Evolutionary conservation across 2,797 vertebrate genomes (phyloP), one percentile per base, ranked within the genome.

Genomic region (Phalloptychus januarius): DNA sequence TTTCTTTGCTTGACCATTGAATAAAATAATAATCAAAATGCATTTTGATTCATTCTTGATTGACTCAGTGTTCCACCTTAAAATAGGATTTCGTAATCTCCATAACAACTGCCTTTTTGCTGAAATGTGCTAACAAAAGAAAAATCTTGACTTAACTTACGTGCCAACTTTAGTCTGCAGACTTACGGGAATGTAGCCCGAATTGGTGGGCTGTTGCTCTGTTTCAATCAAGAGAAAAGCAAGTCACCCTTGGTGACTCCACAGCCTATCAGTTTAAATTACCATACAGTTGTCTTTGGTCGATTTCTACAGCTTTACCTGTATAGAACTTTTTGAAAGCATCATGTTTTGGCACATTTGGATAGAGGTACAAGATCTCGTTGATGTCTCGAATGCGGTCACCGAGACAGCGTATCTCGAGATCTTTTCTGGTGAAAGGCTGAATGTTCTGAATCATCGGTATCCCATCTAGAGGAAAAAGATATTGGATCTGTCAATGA

Each of bases 391-490:
- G 94, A 90, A 99, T 97, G 45, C 97, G 96, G 89, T 99, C 97
- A 0, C 97, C 98, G 0, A 99, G 96, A 61, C 96, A 96, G 4
- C 96, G 96, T 84, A 98, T 98, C 83, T 97, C 97, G 76, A 99
- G 91, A 83, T 98, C 97, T 94, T 95, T 97, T 83, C 97, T 97
- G 18, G 96, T 97, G 91, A 99, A 99, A 8, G 98, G 98, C 84
- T 98, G 97, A 82, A 99, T 98, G 85, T 99, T 99, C 91, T 97
- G 97, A 80, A 99, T 96, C 88, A 96, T 97, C 87, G 96, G 93
- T 76, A 95, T 94, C 11, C 97, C 97, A 93, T 91, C 79, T 91
- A 80, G 73, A 11, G 65, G 11, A 75, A 78, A 58, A 16, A 20
- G 44, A 16, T 38, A 23, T 10, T 38, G 40, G 25, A 75, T 54